Base-by-base conservation (phyloP, 2,888 invertebrate species). In the Vanessa cardui region DNA sequence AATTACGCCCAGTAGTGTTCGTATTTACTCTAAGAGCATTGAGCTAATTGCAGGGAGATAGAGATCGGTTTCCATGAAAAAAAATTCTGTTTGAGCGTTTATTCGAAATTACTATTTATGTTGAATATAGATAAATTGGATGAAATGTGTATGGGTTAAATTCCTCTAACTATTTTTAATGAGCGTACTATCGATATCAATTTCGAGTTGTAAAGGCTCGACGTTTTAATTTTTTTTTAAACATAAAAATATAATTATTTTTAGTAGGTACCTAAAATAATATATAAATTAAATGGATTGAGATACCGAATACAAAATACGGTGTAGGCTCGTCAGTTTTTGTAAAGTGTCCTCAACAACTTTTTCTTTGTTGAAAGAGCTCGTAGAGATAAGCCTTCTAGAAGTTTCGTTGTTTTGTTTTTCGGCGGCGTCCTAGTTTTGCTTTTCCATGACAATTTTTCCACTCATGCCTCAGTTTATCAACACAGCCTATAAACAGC, bases 331-430 rank as follows among this genome's bases (percentile, higher is more conserved):
- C 60, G 56, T 39, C 66, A 56, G 54, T 54, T 63, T 69, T 47
- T 52, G 15, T 21, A 46, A 52, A 54, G 59, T 46, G 62, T 69
- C 54, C 60, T 31, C 56, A 21, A 62, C 47, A 66, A 64, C 45
- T 59, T 62, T 69, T 66, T 66, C 62, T 66, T 63, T 69, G 46
- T 66, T 47, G 44, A 58, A 66, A 62, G 52, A 52, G 52, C 69
- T 66, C 66, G 62, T 47, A 59, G 62, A 63, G 66, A 66, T 66
- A 69, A 66, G 69, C 69, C 62, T 62, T 65, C 69, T 60, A 59
- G 54, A 66, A 62, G 56, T 68, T 66, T 64, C 64, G 61, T 50
- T 64, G 52, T 52, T 31, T n/a, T 64, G 58, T 68, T 64, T 62
- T 68, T 61, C 61, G 52, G 26, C 52, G 52, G 52, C 61, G 68